A percentile compares a stretch with the other conserved stretches of the same genome.
Evolutionary conservation across 2,888 invertebrate species (phyloP).

Genomic region (Ichneumon xanthorius): DNA sequence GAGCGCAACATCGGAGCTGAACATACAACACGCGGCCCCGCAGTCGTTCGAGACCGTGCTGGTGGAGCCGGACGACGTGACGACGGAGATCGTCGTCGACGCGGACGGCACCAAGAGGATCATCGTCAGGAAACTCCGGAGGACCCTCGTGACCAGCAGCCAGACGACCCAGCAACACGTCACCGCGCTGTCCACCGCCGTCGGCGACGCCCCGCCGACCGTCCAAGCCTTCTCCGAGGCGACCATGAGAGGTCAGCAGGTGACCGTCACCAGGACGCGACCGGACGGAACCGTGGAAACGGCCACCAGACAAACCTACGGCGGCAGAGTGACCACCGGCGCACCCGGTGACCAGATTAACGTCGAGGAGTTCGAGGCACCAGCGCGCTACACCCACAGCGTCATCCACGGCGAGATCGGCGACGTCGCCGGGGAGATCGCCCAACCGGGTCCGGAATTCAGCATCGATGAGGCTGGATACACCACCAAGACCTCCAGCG

Average conservation of each 20-base stretch:
- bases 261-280: constrained; percentile 86
- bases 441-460: constrained; percentile 68
- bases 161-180: constrained; percentile 88
- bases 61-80: constrained; percentile 93
- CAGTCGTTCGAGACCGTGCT: constrained; percentile 93
- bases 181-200: constrained; percentile 86
- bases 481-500: constrained; percentile 89
- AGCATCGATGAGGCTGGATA: constrained; percentile 75
- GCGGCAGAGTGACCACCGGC: constrained; percentile 88
- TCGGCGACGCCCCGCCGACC: constrained; percentile 87
- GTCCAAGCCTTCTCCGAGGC: constrained; percentile 90
- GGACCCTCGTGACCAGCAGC: constrained; percentile 88
- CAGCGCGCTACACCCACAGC: constrained; percentile 87
- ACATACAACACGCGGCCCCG: constrained; percentile 90
- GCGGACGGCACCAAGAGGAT: constrained; percentile 93
- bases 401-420: constrained; percentile 87
- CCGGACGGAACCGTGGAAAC: constrained; percentile 89
- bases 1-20: constrained; percentile 88
- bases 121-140: constrained; percentile 90
- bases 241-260: constrained; percentile 89
- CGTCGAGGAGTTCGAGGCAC: constrained; percentile 89
- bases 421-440: constrained; percentile 81
- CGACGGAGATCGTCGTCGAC: constrained; percentile 92
- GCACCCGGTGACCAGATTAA: constrained; percentile 88
- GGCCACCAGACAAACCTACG: constrained; percentile 88